Evolutionary conservation across 2,888 invertebrate species (phyloP).

Genomic region (Dyspetes luteomarginatus): DNA sequence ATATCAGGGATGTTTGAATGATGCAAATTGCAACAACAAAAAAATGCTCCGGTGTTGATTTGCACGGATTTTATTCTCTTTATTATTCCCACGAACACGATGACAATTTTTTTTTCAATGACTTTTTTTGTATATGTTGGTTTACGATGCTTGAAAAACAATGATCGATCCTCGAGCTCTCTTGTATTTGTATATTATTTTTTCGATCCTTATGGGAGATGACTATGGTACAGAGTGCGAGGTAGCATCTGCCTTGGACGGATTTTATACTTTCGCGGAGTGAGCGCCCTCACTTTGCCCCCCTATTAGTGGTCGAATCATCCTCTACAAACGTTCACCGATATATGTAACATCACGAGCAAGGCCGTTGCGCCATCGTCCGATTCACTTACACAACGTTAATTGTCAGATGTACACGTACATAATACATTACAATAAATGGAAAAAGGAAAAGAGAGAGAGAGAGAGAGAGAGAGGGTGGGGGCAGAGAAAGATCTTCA

Average conservation of each 20-base stretch:
- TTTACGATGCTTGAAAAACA: no score
- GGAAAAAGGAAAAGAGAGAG: neutral
- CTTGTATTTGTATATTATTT: slow-evolving; percentile 24
- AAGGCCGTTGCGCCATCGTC: slow-evolving; percentile 79
- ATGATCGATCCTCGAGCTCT: neutral
- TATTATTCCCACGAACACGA: neutral
- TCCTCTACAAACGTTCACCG: slow-evolving; percentile 72
- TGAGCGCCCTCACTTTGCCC: slow-evolving; percentile 63
- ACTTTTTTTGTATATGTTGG: no score
- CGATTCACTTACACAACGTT: slow-evolving; percentile 70
- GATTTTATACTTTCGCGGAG: slow-evolving; percentile 80
- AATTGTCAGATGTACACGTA: slow-evolving; percentile 43
- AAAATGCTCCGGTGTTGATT: neutral
- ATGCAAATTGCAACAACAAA: neutral
- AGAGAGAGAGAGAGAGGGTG: neutral
- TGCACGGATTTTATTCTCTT: neutral
- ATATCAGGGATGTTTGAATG: no score
- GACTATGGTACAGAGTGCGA: slow-evolving; percentile 78
- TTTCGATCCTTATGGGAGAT: slow-evolving; percentile 74
- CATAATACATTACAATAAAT: slow-evolving; percentile 26
- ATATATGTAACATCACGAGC: slow-evolving; percentile 81
- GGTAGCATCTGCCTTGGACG: slow-evolving; percentile 78
- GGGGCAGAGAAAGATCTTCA: neutral
- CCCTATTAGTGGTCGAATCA: slow-evolving; percentile 65
- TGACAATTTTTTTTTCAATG: neutral